Base-by-base conservation (phyloP, 2,888 invertebrate genomes). In the Oxytorus armatus region DNA sequence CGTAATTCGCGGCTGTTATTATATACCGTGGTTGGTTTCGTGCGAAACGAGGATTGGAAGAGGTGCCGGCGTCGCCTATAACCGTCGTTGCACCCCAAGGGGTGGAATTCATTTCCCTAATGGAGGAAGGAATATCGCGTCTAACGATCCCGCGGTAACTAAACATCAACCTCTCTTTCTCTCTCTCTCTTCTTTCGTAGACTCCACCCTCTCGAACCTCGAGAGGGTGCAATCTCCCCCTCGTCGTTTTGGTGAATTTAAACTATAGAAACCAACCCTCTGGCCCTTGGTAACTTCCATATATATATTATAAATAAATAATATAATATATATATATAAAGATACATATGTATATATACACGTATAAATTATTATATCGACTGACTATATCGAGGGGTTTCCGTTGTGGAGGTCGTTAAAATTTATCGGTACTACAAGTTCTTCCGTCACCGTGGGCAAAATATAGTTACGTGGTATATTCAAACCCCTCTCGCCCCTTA, bases 21-120 rank as follows among this genome's bases (percentile, higher is more conserved):
- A 18, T 47, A 51, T 44, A 21, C 14, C 23, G 11, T 55, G 42
- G 44, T 44, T 21, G 36, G 29, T 70, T 57, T 33, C 65, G 57
- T 49, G 68, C 23, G 55, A 66, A 79, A 16, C 33, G 74, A 57
- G 57, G 53, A 53, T 73, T 39, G 39, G 75, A 69, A 68, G 49
- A 51, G 72, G 68, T 55, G 79, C 59, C 66, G 53, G 16, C 29
- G 21, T 69, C 33, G 69, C 53, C n/a, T 49, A 42, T 61, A 63
- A 33, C 49, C 21, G 47, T 61, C 36, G 18, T 36, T 51, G 68
- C 51, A 66, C 33, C 65, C 49, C 36, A 57, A 72, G 83, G 82
- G 81, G 73, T 83, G 84, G 85, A 88, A 89, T 89, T 89, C 89
- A 89, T 89, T 89, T 89, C 86, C 89, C 88, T 89, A 89, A 89